Conservation (phyloP, 1,140 invertebrate species). For the Drusus annulatus region DNA sequence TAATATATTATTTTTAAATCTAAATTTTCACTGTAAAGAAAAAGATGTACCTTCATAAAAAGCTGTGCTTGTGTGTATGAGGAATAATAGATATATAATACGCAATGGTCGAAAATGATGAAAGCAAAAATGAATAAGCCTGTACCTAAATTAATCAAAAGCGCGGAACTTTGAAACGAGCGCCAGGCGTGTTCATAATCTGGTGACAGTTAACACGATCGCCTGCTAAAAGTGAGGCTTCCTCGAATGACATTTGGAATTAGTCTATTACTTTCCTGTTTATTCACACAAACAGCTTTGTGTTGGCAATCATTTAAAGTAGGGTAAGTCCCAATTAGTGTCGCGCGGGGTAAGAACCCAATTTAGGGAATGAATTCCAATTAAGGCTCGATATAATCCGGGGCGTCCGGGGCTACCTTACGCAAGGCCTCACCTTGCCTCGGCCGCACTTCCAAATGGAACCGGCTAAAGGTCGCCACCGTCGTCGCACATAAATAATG, state of each 20-base stretch:
- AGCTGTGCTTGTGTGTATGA: too few species aligned
- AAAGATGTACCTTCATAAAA: too few species aligned
- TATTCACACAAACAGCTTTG: constrained; percentile 34
- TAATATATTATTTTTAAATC: too few species aligned
- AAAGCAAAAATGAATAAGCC: too few species aligned
- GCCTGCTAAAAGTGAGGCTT: not conserved
- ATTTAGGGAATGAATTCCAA: constrained; percentile 44
- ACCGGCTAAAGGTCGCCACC: too few species aligned
- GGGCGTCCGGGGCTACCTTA: not conserved
- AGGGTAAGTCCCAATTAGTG: constrained; percentile 43
- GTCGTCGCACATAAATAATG: too few species aligned
- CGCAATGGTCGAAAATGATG: not conserved
- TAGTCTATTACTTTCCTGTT: constrained; percentile 36
- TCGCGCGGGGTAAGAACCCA: constrained; percentile 30
- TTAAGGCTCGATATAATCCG: constrained; percentile 36
- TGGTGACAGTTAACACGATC: constrained; percentile 7
- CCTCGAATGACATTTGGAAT: constrained; percentile 28
- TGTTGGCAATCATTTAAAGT: constrained; percentile 44
- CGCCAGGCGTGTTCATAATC: not conserved
- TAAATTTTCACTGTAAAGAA: too few species aligned
- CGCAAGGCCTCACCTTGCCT: not conserved
- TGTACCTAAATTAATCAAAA: too few species aligned
- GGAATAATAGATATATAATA: not conserved
- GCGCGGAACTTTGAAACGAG: too few species aligned
- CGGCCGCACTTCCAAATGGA: not conserved